These are phyloP conservation scores for Hydropsyche tenuis DNA, from an alignment of 1,140 invertebrate species.

Conservation along the genomic window DNA sequence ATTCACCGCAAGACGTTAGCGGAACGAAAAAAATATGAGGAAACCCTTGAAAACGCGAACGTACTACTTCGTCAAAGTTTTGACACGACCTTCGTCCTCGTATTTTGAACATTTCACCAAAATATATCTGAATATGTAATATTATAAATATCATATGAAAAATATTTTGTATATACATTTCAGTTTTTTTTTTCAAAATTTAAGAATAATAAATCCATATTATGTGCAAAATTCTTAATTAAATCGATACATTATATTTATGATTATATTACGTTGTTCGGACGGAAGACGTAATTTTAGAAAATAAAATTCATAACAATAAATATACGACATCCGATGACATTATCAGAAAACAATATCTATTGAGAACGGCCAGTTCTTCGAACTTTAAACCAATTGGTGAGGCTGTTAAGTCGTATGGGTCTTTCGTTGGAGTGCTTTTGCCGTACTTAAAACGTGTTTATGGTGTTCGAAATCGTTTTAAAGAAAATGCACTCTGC, in stretches of 20 bases:
- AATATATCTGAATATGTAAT: too few relatives aligned
- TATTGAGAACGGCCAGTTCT: not conserved
- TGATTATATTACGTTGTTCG: too few relatives aligned
- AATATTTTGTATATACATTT: too few relatives aligned
- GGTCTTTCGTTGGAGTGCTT: not conserved
- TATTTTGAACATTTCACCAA: too few relatives aligned
- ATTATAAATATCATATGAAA: too few relatives aligned
- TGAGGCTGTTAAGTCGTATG: not conserved
- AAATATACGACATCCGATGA: too few relatives aligned
- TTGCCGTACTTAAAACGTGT: slow-evolving; percentile 2
- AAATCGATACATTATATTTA: too few relatives aligned
- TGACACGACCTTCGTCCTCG: not conserved
- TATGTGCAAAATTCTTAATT: too few relatives aligned
- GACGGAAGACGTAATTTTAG: too few relatives aligned
- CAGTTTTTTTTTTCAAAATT: too few relatives aligned
- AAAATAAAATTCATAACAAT: too few relatives aligned
- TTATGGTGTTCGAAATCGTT: not conserved
- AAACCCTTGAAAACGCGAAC: not conserved
- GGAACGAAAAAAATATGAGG: not conserved
- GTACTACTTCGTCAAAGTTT: slow-evolving; percentile 20
- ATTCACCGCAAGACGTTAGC: slow-evolving; percentile 11
- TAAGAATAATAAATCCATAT: too few relatives aligned
- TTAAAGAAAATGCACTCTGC: not conserved
- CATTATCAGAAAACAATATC: not conserved
- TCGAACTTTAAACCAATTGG: slow-evolving; percentile 5